Base-by-base conservation (phyloP, 2,888 invertebrate genomes). In the Yponomeuta plumbellus region DNA sequence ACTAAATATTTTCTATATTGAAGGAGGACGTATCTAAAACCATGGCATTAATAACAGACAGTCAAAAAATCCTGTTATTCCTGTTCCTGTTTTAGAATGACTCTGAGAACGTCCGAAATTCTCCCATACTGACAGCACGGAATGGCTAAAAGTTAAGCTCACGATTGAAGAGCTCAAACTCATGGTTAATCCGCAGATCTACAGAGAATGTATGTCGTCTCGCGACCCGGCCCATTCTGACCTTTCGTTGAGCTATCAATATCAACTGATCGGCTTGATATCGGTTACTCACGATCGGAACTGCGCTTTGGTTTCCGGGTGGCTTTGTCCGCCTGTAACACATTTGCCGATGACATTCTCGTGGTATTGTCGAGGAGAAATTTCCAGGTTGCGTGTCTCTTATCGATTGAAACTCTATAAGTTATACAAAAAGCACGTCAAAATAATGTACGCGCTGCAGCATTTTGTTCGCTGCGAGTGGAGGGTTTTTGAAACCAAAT, bases 221-320 rank as follows among this genome's bases (percentile, higher is more conserved):
- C 69, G 64, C 70, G 71, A 73, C 78, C 75, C 74, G 75, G 44
- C 75, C 71, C 67, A 23, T 58, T 17, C 64, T 71, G 76, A 79
- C 77, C 78, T 79, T 75, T 77, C 66, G 59, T 67, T 66, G 69
- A 71, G 72, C 73, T 75, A 67, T 68, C 67, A 59, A 20, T 52
- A 52, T 52, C 44, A 52, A 52, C 44, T 52, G 44, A 52, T 52
- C 44, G 44, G 44, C 44, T 61, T 44, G 22, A 62, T 61, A 62
- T 63, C 63, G 21, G 21, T 22, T 44, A 13, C 21, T 22, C 23
- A 40, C 63, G 44, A 44, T 63, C 22, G 59, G 65, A 34, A 65
- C 64, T 64, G 64, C 44, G 21, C 21, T 11, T 44, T 13, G 20
- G 44, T 61, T 61, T 63, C 63, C 63, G 63, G 44, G 44, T 63